phyloP scores from a whole-genome alignment of 2,113 vertebrate genomes.

The Ceratotherium simum region DNA sequence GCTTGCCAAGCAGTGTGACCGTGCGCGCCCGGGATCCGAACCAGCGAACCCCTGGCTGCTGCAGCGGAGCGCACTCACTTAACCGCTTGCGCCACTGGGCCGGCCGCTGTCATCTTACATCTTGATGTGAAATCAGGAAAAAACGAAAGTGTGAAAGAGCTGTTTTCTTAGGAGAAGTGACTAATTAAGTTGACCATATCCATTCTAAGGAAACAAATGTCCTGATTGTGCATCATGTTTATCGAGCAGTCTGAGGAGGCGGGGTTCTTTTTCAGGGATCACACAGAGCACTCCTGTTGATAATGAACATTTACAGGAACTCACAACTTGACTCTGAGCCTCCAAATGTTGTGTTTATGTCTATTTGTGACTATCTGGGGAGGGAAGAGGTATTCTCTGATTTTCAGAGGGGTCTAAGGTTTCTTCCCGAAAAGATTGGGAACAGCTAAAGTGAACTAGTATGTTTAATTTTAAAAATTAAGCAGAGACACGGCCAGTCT shows the following conservation, averaged over 20 bases:
- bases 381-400: not conserved
- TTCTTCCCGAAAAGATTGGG: not conserved
- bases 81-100: too few species aligned
- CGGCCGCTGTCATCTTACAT: not conserved
- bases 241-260: not conserved
- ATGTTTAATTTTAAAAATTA: constrained; percentile 28
- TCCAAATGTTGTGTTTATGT: not conserved
- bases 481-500: not conserved
- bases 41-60: too few species aligned
- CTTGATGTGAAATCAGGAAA: not conserved
- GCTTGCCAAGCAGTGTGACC: too few species aligned
- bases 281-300: not conserved
- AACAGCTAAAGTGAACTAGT: not conserved
- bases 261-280: not conserved
- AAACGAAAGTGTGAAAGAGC: not conserved
- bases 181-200: not conserved
- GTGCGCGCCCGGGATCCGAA: too few species aligned
- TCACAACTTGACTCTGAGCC: not conserved
- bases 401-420: not conserved
- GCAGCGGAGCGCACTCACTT: too few species aligned
- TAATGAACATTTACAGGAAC: not conserved
- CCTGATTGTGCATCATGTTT: not conserved
- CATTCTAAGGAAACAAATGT: not conserved
- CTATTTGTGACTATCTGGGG: not conserved
- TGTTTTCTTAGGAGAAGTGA: not conserved